Percentiles rank a stretch among this genome's conserved stretches.
Evolutionary conservation across 30 jellyfish, hydroid and myxozoan genomes (phyloP).

Genomic region (Mastigias papua): DNA sequence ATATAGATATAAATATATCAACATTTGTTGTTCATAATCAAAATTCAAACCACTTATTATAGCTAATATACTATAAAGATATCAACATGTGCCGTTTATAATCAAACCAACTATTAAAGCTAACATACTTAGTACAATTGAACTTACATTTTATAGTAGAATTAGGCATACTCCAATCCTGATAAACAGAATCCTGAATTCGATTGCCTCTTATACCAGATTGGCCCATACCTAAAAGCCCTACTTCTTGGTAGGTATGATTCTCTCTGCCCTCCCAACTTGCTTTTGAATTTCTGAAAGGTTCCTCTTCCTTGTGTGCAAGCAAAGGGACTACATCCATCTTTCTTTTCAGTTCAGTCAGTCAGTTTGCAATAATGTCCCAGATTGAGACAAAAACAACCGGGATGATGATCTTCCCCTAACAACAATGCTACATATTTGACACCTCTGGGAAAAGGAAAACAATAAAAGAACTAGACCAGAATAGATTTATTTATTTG

Average conservation of each 20-base stretch:
- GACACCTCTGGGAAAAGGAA: background rate
- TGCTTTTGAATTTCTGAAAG: background rate
- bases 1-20: too few species aligned
- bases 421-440: background rate
- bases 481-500: background rate
- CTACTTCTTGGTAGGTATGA: slow-evolving; percentile 3
- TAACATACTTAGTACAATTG: too few species aligned
- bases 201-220: slow-evolving; percentile 25
- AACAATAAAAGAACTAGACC: background rate
- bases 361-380: background rate
- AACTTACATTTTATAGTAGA: slow-evolving; percentile 38
- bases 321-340: slow-evolving; percentile 65
- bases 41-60: too few species aligned
- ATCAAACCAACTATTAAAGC: too few species aligned
- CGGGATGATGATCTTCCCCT: background rate
- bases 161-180: slow-evolving; percentile 29
- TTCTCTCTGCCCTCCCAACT: background rate
- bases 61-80: too few species aligned
- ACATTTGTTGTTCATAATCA: too few species aligned
- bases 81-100: too few species aligned
- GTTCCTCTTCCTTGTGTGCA: slow-evolving; percentile 43
- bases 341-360: background rate
- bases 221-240: slow-evolving; percentile 52
- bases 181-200: slow-evolving; percentile 4
- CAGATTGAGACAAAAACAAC: background rate